A percentile compares a stretch with the other conserved stretches of the same genome.
These are phyloP conservation scores for Anas flavirostris DNA, from an alignment of 2,797 vertebrate species.

Conservation along the genomic window DNA sequence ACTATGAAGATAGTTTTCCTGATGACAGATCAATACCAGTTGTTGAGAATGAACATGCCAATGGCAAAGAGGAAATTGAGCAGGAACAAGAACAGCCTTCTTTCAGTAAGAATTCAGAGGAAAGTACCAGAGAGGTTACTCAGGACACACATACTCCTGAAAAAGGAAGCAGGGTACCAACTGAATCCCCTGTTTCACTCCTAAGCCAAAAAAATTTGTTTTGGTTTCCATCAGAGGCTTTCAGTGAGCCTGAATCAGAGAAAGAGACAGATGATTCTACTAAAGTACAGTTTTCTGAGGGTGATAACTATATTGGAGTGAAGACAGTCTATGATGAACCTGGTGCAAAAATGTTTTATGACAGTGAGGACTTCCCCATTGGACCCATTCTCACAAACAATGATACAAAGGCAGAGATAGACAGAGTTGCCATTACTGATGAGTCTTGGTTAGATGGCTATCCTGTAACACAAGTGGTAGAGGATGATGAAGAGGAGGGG, in stretches of 20 bases:
- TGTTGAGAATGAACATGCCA: constrained; percentile 59
- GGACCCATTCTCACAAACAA: constrained; percentile 74
- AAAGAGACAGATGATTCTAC: constrained; percentile 63
- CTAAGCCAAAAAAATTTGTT: constrained; percentile 90
- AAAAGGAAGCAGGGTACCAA: constrained; percentile 58
- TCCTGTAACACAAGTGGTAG: constrained; percentile 80
- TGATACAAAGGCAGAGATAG: constrained; percentile 66
- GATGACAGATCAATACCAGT: constrained; percentile 81
- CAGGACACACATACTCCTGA: constrained; percentile 39
- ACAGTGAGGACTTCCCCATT: constrained; percentile 70
- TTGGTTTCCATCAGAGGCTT: constrained; percentile 89
- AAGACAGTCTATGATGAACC: constrained; percentile 62
- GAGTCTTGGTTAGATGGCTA: constrained; percentile 93
- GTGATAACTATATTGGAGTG: constrained; percentile 71
- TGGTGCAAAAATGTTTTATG: constrained; percentile 72
- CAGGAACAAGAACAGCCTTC: constrained; percentile 62
- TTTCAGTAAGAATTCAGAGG: constrained; percentile 62
- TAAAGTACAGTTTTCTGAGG: constrained; percentile 72
- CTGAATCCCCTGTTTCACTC: constrained; percentile 83
- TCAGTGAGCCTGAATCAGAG: constrained; percentile 78
- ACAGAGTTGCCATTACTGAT: constrained; percentile 79
- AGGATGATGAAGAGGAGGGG: constrained; percentile 67
- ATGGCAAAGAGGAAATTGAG: constrained; percentile 51
- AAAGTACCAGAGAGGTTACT: constrained; percentile 10
- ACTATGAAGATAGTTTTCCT: constrained; percentile 92